Evolutionary conservation across 2,888 invertebrate genomes (phyloP).

Genomic region (Nipponacmea schrenckii): DNA sequence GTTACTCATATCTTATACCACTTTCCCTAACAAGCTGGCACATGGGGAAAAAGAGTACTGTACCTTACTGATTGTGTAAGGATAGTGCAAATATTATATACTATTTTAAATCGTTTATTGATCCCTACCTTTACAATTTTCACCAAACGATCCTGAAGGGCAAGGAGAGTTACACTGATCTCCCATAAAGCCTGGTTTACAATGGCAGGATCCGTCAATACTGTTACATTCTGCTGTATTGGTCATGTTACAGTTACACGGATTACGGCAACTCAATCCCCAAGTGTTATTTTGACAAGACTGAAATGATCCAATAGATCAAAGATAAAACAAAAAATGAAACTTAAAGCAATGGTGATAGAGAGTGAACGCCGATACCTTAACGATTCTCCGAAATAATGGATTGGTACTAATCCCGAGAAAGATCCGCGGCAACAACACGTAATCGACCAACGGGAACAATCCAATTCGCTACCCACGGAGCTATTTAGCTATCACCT

Average conservation of each 20-base stretch:
- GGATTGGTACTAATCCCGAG: no score
- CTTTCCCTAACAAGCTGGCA: no score
- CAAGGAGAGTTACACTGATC: constrained; percentile 38
- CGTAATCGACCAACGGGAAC: no score
- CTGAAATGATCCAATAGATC: constrained; percentile 20
- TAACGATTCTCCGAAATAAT: no score
- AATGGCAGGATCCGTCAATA: constrained; percentile 58
- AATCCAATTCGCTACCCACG: no score
- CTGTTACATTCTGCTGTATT: constrained; percentile 65
- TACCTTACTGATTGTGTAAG: no score
- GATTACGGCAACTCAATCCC: constrained; percentile 63
- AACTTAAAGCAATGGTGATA: background rate
- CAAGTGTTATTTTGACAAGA: constrained; percentile 62
- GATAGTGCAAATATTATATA: no score
- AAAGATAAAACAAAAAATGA: constrained; percentile 2
- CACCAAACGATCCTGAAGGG: constrained; percentile 38
- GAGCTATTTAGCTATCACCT: no score
- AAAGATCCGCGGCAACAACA: no score
- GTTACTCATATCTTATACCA: no score
- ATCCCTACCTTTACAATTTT: constrained; percentile 37
- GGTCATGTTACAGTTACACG: constrained; percentile 68
- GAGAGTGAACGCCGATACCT: background rate
- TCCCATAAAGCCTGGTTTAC: constrained; percentile 47
- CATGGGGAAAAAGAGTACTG: no score
- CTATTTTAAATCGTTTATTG: no score